A percentile compares a stretch with the other conserved stretches of the same genome.
Conservation (phyloP, 2,113 vertebrate species). For the Leptobrachium ailaonicum region DNA sequence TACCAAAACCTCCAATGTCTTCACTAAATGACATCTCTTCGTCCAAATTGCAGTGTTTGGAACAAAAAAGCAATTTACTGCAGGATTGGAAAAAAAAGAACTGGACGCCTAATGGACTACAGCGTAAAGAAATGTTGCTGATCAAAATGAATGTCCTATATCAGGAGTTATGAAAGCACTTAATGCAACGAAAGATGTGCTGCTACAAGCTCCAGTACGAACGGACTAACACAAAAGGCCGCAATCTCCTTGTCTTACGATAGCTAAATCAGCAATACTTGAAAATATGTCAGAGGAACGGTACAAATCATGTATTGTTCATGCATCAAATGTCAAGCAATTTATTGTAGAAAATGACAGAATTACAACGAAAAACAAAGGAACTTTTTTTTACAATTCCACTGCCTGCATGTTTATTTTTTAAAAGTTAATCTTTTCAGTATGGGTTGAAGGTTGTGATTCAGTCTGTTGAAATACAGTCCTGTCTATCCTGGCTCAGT, state of each 20-base stretch:
- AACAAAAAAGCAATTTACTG: constrained; percentile 29
- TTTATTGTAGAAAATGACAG: too few species aligned
- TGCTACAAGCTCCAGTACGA: neutral
- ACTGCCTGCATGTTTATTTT: too few species aligned
- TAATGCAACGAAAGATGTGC: constrained; percentile 6
- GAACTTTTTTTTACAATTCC: too few species aligned
- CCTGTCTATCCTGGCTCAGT: too few species aligned
- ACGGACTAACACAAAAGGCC: neutral
- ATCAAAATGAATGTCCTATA: constrained; percentile 15
- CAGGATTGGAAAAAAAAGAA: neutral
- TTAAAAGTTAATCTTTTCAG: too few species aligned
- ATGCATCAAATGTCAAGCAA: too few species aligned
- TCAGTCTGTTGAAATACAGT: too few species aligned
- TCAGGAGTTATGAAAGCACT: neutral
- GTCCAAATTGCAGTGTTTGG: constrained; percentile 39
- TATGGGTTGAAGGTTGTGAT: too few species aligned
- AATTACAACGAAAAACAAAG: too few species aligned
- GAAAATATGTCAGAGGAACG: neutral
- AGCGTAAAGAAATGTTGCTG: constrained; percentile 10
- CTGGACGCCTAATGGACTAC: constrained; percentile 35
- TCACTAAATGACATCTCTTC: constrained; percentile 15
- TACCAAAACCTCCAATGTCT: constrained; percentile 7
- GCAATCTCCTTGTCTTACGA: neutral
- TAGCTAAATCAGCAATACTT: constrained; percentile 5
- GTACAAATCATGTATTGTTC: neutral